Conservation (phyloP, 2,113 vertebrate species). For the Platichthys stellatus region DNA sequence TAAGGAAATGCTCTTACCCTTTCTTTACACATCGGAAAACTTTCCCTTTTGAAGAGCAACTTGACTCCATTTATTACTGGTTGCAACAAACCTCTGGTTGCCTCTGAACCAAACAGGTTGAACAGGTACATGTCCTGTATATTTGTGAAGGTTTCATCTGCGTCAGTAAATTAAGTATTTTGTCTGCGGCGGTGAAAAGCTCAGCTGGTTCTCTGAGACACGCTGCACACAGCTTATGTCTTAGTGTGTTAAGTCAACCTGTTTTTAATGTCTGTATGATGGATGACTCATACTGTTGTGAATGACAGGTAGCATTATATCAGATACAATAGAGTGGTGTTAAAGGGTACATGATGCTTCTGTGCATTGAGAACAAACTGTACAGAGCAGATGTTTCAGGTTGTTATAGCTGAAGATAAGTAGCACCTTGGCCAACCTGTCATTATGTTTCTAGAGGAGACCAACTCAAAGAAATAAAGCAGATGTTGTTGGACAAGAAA, state of each 20-base stretch:
- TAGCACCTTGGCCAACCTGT: not conserved
- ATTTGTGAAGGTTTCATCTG: not conserved
- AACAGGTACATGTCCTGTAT: not conserved
- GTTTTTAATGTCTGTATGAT: too few species aligned
- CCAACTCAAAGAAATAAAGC: not conserved
- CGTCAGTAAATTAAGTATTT: not conserved
- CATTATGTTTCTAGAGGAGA: not conserved
- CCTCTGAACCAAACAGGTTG: slow-evolving; percentile 5
- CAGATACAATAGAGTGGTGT: too few species aligned
- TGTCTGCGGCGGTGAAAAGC: not conserved
- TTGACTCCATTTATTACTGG: not conserved
- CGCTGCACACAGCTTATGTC: not conserved
- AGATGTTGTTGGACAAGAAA: too few species aligned
- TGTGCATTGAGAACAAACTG: not conserved
- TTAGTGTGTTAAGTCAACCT: too few species aligned
- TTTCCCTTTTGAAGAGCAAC: not conserved
- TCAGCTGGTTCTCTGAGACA: not conserved
- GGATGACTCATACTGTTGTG: too few species aligned
- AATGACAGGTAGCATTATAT: too few species aligned
- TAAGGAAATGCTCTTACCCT: not conserved
- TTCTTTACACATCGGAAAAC: not conserved
- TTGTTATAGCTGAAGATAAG: not conserved
- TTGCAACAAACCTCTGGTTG: too few species aligned
- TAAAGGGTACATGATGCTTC: too few species aligned
- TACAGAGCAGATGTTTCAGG: not conserved